Evolutionary conservation across 2,113 vertebrate species (phyloP).

Genomic region (Pedetes capensis): DNA sequence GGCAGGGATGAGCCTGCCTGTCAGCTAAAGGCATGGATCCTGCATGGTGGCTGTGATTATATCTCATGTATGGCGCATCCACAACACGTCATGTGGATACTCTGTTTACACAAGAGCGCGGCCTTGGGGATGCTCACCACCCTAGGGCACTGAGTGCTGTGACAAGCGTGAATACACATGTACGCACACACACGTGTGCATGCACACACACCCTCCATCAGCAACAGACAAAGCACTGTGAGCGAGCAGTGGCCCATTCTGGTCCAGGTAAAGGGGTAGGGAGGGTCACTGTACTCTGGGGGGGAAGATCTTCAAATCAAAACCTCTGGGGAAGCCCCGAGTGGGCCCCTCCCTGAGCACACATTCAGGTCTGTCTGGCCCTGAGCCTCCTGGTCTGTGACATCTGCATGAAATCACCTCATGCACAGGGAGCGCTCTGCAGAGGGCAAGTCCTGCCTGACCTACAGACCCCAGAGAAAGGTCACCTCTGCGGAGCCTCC

Average conservation of each 20-base stretch:
- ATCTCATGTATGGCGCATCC: not conserved
- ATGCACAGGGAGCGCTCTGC: not conserved
- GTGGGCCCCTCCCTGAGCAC: not conserved
- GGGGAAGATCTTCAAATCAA: not conserved
- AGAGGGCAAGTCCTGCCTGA: too few species aligned
- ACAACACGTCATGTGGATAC: too few species aligned
- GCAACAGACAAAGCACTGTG: not conserved
- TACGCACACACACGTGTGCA: too few species aligned
- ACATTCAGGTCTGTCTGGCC: too few species aligned
- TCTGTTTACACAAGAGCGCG: too few species aligned
- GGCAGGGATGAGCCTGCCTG: accelerated
- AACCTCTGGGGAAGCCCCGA: not conserved
- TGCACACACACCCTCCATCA: too few species aligned
- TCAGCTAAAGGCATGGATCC: not conserved
- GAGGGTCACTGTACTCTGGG: not conserved
- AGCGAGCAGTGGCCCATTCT: not conserved
- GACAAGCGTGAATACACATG: not conserved
- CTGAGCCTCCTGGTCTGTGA: not conserved
- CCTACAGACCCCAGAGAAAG: not conserved
- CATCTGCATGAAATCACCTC: not conserved
- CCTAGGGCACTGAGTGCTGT: too few species aligned
- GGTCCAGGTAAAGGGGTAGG: not conserved
- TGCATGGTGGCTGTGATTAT: not conserved
- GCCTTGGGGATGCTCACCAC: not conserved
- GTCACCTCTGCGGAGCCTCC: not conserved